phyloP scores from a whole-genome alignment of 2,113 vertebrate genomes.

The Alosa alosa region DNA sequence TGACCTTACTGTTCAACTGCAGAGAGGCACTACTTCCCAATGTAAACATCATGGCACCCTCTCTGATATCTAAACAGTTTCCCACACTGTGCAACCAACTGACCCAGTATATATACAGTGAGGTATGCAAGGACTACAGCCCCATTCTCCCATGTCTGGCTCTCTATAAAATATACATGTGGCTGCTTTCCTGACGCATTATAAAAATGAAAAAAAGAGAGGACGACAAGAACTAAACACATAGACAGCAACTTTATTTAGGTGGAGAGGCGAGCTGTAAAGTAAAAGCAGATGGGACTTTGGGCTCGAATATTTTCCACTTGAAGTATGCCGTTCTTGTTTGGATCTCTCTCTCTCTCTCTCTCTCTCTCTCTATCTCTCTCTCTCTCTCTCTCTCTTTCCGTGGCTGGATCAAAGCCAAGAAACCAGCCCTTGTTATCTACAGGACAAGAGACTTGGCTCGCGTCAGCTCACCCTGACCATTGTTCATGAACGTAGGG shows the following conservation, averaged over 20 bases:
- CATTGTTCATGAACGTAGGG: neutral
- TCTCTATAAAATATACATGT: slow-evolving; percentile 9
- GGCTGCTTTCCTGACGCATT: slow-evolving; percentile 9
- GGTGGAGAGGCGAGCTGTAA: slow-evolving; percentile 50
- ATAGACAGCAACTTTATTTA: slow-evolving; percentile 57
- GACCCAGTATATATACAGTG: neutral
- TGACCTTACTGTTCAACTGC: slow-evolving; percentile 9
- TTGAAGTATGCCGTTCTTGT: slow-evolving; percentile 58
- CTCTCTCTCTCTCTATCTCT: slow-evolving; percentile 12
- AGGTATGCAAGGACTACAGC: neutral
- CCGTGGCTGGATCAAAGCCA: neutral
- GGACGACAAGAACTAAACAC: slow-evolving; percentile 52
- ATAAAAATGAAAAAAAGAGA: slow-evolving; percentile 8
- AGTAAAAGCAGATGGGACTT: slow-evolving; percentile 70
- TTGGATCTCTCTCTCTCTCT: slow-evolving; percentile 49
- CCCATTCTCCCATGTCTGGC: neutral
- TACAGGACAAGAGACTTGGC: slow-evolving; percentile 15
- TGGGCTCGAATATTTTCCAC: slow-evolving; percentile 66
- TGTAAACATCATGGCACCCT: neutral
- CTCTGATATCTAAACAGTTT: neutral
- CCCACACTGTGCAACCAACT: slow-evolving; percentile 5
- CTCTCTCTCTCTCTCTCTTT: slow-evolving; percentile 37
- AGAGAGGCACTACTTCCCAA: slow-evolving; percentile 1
- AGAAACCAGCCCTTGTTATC: slow-evolving; percentile 6
- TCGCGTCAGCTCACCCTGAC: neutral